Conservation (phyloP, 2,797 vertebrate genomes). For the Anguilla megastoma region DNA sequence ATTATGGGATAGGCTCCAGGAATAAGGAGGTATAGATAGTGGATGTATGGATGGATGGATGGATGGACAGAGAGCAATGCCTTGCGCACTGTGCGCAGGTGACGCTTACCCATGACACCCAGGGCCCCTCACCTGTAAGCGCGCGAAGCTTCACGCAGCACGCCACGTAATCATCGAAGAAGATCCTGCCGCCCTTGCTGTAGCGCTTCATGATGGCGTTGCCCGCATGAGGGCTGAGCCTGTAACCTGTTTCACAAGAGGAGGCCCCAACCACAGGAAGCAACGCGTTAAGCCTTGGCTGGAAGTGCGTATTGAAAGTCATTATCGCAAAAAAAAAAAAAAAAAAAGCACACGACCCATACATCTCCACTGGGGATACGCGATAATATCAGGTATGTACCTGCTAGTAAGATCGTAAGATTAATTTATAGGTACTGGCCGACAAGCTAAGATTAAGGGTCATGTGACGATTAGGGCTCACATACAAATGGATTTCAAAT, state of each 20-base stretch:
- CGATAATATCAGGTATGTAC: background rate
- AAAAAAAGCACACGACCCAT: background rate
- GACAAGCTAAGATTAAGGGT: background rate
- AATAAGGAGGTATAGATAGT: too few species aligned
- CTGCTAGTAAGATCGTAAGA: background rate
- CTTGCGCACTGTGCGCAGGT: background rate
- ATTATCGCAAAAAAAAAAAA: too few species aligned
- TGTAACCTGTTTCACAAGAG: constrained; percentile 73
- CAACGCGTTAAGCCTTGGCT: background rate
- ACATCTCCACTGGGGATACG: background rate
- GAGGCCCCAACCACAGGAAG: background rate
- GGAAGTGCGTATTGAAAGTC: background rate
- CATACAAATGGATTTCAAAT: too few species aligned
- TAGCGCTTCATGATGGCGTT: constrained; percentile 82
- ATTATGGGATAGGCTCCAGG: too few species aligned
- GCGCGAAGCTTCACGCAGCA: constrained; percentile 85
- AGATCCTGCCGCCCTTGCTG: constrained; percentile 82
- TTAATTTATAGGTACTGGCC: background rate
- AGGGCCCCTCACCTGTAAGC: constrained; percentile 75
- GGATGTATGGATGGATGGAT: too few species aligned
- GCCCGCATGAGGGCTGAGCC: constrained; percentile 77
- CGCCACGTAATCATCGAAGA: constrained; percentile 89
- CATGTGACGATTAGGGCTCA: background rate
- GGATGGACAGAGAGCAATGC: too few species aligned
- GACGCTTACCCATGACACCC: background rate